Evolutionary conservation across 2,797 vertebrate genomes (phyloP).

Genomic region (Chaetodon trifasciatus): DNA sequence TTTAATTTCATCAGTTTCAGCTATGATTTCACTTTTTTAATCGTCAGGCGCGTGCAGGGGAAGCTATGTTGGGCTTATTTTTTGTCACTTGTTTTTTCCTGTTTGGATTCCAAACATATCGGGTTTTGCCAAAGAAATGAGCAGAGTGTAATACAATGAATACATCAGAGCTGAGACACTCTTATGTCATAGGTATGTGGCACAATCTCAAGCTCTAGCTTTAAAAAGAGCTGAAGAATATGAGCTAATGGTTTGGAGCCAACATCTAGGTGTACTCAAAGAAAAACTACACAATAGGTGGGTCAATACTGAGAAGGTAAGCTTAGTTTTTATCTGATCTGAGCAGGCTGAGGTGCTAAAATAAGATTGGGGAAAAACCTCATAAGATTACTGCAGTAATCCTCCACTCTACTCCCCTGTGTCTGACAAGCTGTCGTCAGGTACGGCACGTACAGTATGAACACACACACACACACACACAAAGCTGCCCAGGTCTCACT

Average conservation of each 20-base stretch:
- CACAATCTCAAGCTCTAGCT: background rate
- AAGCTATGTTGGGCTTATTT: background rate
- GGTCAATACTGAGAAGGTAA: constrained; percentile 25
- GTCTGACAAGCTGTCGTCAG: constrained; percentile 63
- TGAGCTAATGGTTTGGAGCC: background rate
- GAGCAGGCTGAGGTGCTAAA: constrained; percentile 42
- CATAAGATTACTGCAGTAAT: constrained; percentile 47
- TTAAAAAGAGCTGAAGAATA: background rate
- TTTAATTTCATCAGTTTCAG: constrained; percentile 19
- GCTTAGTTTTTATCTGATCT: constrained; percentile 13
- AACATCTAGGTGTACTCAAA: background rate
- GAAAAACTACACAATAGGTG: constrained; percentile 8
- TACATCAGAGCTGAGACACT: background rate
- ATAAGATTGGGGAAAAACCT: constrained; percentile 35
- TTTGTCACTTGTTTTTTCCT: background rate
- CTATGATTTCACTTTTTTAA: background rate
- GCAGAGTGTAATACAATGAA: background rate
- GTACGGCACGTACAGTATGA: constrained; percentile 26
- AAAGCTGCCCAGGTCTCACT: constrained; percentile 58
- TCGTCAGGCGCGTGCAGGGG: background rate
- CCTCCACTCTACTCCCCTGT: constrained; percentile 36
- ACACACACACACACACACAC: constrained; percentile 4
- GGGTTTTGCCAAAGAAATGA: background rate
- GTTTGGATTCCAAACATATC: background rate
- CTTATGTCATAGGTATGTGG: background rate